Conservation (phyloP, 2,888 invertebrate genomes). For the Xestia c-nigrum region DNA sequence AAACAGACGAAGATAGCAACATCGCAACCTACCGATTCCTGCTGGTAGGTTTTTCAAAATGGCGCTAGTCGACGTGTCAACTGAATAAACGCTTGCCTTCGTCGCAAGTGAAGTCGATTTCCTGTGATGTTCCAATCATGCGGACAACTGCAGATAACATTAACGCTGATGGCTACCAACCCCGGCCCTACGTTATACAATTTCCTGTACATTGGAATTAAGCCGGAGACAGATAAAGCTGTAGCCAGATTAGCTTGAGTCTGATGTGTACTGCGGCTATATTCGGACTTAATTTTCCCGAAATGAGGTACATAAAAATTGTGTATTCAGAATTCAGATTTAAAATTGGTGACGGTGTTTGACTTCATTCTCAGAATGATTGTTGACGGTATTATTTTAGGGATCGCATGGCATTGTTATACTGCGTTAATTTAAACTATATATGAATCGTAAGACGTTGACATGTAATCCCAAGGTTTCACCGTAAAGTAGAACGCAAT, state of each 20-base stretch:
- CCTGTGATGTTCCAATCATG: constrained; percentile 48
- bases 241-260: background rate
- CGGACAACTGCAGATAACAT: constrained; percentile 33
- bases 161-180: constrained; percentile 15
- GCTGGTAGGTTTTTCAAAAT: too few species aligned
- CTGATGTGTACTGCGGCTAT: background rate
- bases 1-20: too few species aligned
- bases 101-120: constrained; percentile 37
- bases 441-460: background rate
- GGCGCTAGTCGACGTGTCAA: constrained; percentile 1
- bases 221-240: constrained; percentile 37
- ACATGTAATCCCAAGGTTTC: background rate
- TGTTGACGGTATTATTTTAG: background rate
- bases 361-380: background rate
- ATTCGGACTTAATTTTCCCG: background rate
- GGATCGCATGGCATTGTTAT: background rate
- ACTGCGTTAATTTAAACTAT: background rate
- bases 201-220: constrained; percentile 44
- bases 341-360: background rate
- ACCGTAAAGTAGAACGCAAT: background rate
- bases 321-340: background rate
- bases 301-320: background rate
- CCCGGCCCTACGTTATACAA: constrained; percentile 46
- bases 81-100: constrained; percentile 33
- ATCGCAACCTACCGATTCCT: too few species aligned